Conservation (phyloP, 2,113 vertebrate species). For the Ctenomys sociabilis region DNA sequence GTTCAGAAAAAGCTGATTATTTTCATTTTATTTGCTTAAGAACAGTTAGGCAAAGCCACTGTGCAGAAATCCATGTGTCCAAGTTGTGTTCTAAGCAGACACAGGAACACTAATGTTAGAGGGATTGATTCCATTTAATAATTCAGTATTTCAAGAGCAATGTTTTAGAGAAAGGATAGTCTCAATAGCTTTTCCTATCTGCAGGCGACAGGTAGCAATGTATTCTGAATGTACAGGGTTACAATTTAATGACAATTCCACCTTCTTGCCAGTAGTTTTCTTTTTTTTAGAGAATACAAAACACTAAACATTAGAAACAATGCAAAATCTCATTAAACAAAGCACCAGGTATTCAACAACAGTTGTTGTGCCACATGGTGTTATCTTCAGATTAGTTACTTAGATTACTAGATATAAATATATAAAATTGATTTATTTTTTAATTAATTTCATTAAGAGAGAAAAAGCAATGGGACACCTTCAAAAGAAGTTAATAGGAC, state of each 20-base stretch:
- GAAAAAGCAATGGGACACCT: no score
- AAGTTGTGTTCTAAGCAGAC: background rate
- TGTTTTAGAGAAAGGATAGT: background rate
- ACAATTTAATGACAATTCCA: background rate
- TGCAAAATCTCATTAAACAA: no score
- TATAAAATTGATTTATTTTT: no score
- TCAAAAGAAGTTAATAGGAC: no score
- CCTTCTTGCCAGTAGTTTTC: no score
- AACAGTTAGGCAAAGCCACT: background rate
- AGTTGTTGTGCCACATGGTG: no score
- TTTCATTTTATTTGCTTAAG: background rate
- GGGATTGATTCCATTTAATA: background rate
- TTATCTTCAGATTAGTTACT: no score
- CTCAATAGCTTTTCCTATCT: background rate
- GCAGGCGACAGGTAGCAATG: background rate
- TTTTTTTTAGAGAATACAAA: no score
- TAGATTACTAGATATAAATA: no score
- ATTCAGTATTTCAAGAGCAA: background rate
- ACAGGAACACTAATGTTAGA: background rate
- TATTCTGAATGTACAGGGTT: slow-evolving; percentile 29
- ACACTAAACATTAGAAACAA: no score
- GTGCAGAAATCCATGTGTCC: background rate
- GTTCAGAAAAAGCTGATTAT: background rate
- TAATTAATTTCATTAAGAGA: no score
- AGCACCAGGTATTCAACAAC: no score